Evolutionary conservation across 1,140 invertebrate genomes (phyloP).

Genomic region (Melipona quadrifasciata): DNA sequence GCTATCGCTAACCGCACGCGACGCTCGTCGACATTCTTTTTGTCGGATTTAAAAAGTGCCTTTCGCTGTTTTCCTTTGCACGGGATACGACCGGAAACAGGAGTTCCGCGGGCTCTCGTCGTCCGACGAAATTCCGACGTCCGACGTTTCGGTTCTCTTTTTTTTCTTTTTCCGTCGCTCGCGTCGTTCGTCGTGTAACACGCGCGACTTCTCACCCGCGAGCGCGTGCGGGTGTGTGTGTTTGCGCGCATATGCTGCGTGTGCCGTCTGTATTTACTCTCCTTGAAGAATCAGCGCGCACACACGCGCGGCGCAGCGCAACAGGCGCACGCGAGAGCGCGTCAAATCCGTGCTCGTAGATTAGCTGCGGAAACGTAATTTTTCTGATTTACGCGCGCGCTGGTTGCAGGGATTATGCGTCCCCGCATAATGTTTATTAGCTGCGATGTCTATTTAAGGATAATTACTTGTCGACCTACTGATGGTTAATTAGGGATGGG

Average conservation of each 20-base stretch:
- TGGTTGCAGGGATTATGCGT: not conserved
- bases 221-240: too few species aligned
- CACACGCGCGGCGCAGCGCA: not conserved
- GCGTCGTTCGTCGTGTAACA: not conserved
- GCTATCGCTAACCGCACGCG: conserved; percentile 17
- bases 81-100: not conserved
- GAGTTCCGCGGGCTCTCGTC: not conserved
- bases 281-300: not conserved
- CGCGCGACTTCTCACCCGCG: too few species aligned
- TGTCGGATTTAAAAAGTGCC: conserved; percentile 30
- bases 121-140: not conserved
- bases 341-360: not conserved
- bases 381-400: not conserved
- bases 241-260: not conserved
- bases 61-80: conserved; percentile 9
- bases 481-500: not conserved
- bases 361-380: not conserved
- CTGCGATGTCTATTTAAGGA: not conserved
- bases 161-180: not conserved
- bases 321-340: conserved; percentile 15
- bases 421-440: not conserved
- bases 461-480: not conserved
- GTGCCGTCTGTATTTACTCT: too few species aligned
- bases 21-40: conserved; percentile 12
- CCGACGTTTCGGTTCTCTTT: not conserved